These are phyloP conservation scores for Cynoglossus semilaevis DNA, from an alignment of 2,113 vertebrate genomes.

Conservation along the genomic window DNA sequence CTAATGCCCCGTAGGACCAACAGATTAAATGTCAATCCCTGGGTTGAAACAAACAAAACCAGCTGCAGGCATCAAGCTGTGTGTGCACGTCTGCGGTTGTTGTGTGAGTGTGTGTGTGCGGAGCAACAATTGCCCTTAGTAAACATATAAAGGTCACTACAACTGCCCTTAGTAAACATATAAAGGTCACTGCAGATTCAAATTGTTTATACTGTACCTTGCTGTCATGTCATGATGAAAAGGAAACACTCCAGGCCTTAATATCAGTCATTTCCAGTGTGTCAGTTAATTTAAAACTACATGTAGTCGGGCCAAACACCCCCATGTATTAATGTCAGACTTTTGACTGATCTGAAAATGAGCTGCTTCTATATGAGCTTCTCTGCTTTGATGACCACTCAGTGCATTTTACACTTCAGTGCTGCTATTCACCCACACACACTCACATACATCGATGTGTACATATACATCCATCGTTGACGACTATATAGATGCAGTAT, in stretches of 20 bases:
- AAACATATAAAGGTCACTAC: constrained; percentile 67
- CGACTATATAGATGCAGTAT: too few relatives aligned
- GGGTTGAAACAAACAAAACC: constrained; percentile 59
- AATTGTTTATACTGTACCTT: constrained; percentile 41
- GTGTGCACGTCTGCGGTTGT: constrained; percentile 13
- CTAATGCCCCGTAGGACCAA: constrained; percentile 68
- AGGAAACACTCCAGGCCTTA: constrained; percentile 59
- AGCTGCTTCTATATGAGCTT: too few relatives aligned
- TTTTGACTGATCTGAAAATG: too few relatives aligned
- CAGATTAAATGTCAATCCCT: constrained; percentile 74
- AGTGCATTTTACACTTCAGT: too few relatives aligned
- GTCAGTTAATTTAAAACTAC: constrained; percentile 42
- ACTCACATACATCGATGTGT: too few relatives aligned
- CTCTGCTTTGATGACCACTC: too few relatives aligned
- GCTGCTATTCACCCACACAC: too few relatives aligned
- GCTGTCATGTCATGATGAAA: constrained; percentile 47
- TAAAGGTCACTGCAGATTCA: constrained; percentile 64
- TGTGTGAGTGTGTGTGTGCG: constrained; percentile 1
- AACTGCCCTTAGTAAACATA: constrained; percentile 54
- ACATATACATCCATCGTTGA: too few relatives aligned
- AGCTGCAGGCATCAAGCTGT: constrained; percentile 50
- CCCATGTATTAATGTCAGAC: constrained; percentile 14
- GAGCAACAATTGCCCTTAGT: constrained; percentile 54
- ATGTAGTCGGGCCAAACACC: constrained; percentile 14
- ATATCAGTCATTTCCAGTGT: constrained; percentile 44